These are phyloP conservation scores for Phymorhynchus buccinoides DNA, from an alignment of 1,140 invertebrate genomes.

Conservation along the genomic window DNA sequence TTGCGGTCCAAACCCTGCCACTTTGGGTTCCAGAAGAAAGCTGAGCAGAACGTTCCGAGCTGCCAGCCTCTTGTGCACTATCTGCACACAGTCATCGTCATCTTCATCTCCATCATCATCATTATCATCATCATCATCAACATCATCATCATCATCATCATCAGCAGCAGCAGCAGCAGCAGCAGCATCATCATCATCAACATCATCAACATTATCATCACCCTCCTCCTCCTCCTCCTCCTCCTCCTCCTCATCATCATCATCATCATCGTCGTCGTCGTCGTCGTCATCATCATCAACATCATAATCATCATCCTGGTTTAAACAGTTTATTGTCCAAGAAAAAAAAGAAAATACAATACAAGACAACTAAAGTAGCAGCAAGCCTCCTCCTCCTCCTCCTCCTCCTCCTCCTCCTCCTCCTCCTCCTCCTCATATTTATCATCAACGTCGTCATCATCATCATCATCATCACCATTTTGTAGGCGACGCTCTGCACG, in stretches of 20 bases:
- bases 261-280: neutral
- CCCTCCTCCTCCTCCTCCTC: no score
- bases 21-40: slow-evolving; percentile 87
- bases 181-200: neutral
- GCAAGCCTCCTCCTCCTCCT: no score
- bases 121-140: neutral
- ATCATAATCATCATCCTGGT: no score
- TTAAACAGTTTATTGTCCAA: no score
- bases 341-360: no score
- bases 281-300: no score
- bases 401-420: no score
- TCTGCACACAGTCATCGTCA: slow-evolving; percentile 74
- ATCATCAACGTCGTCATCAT: no score
- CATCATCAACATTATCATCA: neutral
- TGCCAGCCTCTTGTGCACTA: slow-evolving; percentile 93
- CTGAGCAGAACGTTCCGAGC: slow-evolving; percentile 95
- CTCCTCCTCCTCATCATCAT: neutral
- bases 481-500: slow-evolving; percentile 75
- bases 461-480: neutral
- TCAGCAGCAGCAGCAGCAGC: neutral
- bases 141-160: neutral
- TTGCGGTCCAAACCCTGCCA: slow-evolving; percentile 88
- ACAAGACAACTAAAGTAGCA: no score
- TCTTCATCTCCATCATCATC: neutral
- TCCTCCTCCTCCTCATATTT: neutral